Conservation (phyloP, 1,140 invertebrate genomes). For the Cotesia typhae region DNA sequence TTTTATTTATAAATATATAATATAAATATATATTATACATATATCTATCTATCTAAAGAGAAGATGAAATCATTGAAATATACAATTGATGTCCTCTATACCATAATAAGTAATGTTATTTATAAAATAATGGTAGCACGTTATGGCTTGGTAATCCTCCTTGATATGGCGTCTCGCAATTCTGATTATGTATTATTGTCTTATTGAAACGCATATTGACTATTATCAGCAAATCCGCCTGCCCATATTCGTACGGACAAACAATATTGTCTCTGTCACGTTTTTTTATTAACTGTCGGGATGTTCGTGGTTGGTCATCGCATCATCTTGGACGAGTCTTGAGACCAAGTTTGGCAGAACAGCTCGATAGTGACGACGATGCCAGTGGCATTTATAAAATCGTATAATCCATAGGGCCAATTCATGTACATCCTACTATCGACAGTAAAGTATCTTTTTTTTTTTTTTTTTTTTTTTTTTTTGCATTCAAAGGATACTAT, state of each 20-base stretch:
- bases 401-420: too few species aligned
- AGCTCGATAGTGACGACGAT: conserved; percentile 37
- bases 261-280: conserved; percentile 33
- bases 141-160: conserved; percentile 29
- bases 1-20: background rate
- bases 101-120: conserved; percentile 6
- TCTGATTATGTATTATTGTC: conserved; percentile 37
- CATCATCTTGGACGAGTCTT: conserved; percentile 33
- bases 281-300: conserved; percentile 28
- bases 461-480: background rate
- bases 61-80: conserved; percentile 12
- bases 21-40: too few species aligned
- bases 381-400: conserved; percentile 44
- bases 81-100: conserved; percentile 10
- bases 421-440: conserved; percentile 10
- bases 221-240: conserved; percentile 43
- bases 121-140: background rate
- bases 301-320: conserved; percentile 34
- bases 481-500: background rate
- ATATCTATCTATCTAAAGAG: background rate
- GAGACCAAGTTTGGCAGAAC: conserved; percentile 42
- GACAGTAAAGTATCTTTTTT: background rate
- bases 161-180: conserved; percentile 31
- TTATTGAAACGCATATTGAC: conserved; percentile 40
- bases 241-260: conserved; percentile 32